These are phyloP conservation scores for Whitmania pigra DNA, from an alignment of 1,140 invertebrate genomes.

Conservation along the genomic window DNA sequence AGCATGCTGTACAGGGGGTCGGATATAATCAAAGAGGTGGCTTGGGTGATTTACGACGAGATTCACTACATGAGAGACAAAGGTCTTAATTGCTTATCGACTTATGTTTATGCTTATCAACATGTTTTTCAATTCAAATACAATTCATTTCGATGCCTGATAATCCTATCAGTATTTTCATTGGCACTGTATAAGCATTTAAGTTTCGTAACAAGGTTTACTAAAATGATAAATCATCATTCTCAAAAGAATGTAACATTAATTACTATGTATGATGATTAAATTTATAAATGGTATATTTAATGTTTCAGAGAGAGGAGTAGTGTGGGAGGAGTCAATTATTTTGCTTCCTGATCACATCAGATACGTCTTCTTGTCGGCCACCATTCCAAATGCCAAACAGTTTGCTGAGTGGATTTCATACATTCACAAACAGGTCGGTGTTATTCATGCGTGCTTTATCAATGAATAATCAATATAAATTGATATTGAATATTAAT, in stretches of 20 bases:
- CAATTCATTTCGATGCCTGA: too few relatives aligned
- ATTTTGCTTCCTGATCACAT: constrained; percentile 95
- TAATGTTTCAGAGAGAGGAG: constrained; percentile 69
- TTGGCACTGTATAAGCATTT: too few relatives aligned
- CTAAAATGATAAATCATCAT: too few relatives aligned
- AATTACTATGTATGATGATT: too few relatives aligned
- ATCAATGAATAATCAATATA: too few relatives aligned
- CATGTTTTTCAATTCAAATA: background rate
- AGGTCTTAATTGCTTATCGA: constrained; percentile 33
- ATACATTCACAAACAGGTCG: constrained; percentile 66
- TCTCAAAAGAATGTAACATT: too few relatives aligned
- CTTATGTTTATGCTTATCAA: background rate
- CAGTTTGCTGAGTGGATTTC: constrained; percentile 98
- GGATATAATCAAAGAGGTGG: constrained; percentile 91
- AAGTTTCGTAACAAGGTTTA: too few relatives aligned
- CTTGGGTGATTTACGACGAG: constrained; percentile 99
- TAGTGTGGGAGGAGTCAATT: constrained; percentile 97
- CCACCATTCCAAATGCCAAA: constrained; percentile 95
- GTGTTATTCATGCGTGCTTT: background rate
- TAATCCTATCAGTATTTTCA: too few relatives aligned
- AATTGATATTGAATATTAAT: too few relatives aligned
- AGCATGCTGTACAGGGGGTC: constrained; percentile 98
- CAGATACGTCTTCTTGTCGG: constrained; percentile 95
- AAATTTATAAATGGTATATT: background rate
- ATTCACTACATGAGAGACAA: constrained; percentile 99